Evolutionary conservation across 2,113 vertebrate genomes (phyloP), one percentile per base, ranked within the genome.

Genomic region (Cervus canadensis): DNA sequence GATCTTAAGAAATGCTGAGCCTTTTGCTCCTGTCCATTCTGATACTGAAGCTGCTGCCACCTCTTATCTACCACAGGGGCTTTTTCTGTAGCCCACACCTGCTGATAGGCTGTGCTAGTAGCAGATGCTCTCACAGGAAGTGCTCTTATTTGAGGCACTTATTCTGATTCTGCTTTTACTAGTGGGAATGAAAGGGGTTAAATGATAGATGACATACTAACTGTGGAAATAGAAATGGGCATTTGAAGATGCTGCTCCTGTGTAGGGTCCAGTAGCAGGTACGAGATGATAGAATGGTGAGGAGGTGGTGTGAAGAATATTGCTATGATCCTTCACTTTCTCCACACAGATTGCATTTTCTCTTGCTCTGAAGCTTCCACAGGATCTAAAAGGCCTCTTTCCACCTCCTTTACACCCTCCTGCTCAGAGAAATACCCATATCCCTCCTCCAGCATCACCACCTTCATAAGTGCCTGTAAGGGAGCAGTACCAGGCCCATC

Each of bases 141-240:
- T 59, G 12, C 12, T 82, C 26, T 89, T 85, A 89, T 48, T 82
- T 30, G 8, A 81, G 67, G n/a, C 43, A 26, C 67, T 92, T 92
- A 85, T 92, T 89, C 86, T 94, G 54, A 86, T 82, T 59, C 33
- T 89, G 21, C 9, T 96, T 91, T 94, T 83, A n/a, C 15, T 84
- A 71, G 8, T 93, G 43, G 56, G 14, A 62, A 13, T 96, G n/a
- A 21, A 84, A 91, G 25, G 40, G 14, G 57, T 57, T 60, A 97
- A 60, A 78, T 52, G 21, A 90, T 60, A 96, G 14, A 48, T 56
- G 30, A 16, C 48, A 17, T 79, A 52, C 25, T 81, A 74, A 96
- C 3, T 60, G 4, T 74, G 28, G 28, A 94, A 83, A 90, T 78
- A 30, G 30, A 16, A 86, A 89, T 57, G 16, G n/a, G 60, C 86